Base-by-base conservation (phyloP, 2,888 invertebrate species). In the Lasiommata megera region DNA sequence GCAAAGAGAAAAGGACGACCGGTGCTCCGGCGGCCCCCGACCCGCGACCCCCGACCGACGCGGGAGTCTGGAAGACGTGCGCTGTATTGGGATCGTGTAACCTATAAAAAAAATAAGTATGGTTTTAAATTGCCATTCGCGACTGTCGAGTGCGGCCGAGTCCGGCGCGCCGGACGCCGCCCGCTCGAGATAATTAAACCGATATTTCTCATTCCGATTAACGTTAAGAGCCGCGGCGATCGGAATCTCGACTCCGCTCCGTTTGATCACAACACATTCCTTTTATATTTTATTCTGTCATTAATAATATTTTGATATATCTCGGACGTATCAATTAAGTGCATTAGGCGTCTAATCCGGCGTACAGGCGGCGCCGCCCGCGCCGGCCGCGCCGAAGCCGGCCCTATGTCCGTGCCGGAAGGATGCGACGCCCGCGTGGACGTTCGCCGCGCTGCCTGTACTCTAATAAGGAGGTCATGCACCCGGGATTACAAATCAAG, bases 231-330 rank as follows among this genome's bases (percentile, higher is more conserved):
- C 29, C 7, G 50, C 44, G 17, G 48, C 23, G 44, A 41, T 50
- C 50, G 23, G 36, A 51, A 56, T 53, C 59, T 58, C 23, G 16
- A 23, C 29, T 55, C 61, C 43, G 56, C 54, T 51, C 53, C 54
- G 38, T 53, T 54, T 54, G 50, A 56, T 38, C 52, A 12, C 56
- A 43, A 40, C 37, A 46, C 55, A 47, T 47, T 60, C 51, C 34
- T 38, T 56, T 54, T 54, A 47, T 46, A 47, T 56, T 51, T 62
- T 48, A 43, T 60, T 57, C 57, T 60, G 57, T 55, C 60, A 57
- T 55, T 55, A 62, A 60, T 60, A 56, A 62, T 60, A 58, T 62
- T 62, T 60, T 60, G 62, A 62, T 62, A 53, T 48, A 55, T 57
- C 60, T 56, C 50, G 57, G 57, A 57, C 62, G 55, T 53, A 50